phyloP scores from a whole-genome alignment of 1,140 invertebrate genomes.

The Littorina saxatilis region DNA sequence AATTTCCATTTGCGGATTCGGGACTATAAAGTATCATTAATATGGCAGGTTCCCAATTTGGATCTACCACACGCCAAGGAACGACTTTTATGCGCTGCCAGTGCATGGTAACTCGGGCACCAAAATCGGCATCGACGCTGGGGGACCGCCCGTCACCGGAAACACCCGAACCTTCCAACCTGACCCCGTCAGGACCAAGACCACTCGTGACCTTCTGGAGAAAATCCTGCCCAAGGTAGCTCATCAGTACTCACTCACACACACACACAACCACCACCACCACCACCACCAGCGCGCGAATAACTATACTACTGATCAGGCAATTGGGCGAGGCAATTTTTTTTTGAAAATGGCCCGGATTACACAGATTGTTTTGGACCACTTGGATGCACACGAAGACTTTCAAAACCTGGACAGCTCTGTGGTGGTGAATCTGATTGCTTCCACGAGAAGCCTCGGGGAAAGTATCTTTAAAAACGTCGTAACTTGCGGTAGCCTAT shows the following conservation, averaged over 20 bases:
- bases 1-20: too few relatives aligned
- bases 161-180: slow-evolving; percentile 60
- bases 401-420: too few relatives aligned
- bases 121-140: slow-evolving; percentile 69
- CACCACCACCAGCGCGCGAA: background rate
- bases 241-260: background rate
- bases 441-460: too few relatives aligned
- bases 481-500: too few relatives aligned
- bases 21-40: too few relatives aligned
- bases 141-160: slow-evolving; percentile 55
- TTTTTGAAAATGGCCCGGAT: too few relatives aligned
- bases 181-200: slow-evolving; percentile 55
- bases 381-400: too few relatives aligned
- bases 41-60: slow-evolving; percentile 66
- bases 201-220: slow-evolving; percentile 47
- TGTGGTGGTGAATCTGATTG: too few relatives aligned
- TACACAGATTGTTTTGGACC: too few relatives aligned
- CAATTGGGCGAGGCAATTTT: too few relatives aligned
- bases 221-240: slow-evolving; percentile 55
- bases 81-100: slow-evolving; percentile 69
- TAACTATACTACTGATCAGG: background rate
- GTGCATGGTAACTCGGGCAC: slow-evolving; percentile 66
- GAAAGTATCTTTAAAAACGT: too few relatives aligned
- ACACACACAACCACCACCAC: background rate
- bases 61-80: slow-evolving; percentile 60